Base-by-base conservation (phyloP, 2,113 vertebrate species). In the Prunella fulvescens region DNA sequence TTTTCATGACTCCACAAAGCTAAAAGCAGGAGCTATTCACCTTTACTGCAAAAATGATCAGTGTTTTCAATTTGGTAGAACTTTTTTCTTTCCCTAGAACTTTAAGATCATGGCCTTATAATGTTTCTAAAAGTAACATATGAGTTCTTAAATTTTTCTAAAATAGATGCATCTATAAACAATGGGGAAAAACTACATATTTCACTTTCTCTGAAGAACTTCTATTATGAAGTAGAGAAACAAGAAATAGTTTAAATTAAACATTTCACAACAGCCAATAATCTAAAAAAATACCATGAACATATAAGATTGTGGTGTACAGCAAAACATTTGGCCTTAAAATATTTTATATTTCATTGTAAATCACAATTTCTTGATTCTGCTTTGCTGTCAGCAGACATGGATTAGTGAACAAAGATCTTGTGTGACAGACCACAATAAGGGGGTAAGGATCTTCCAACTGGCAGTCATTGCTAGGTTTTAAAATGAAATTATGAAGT, bases 221-320 rank as follows among this genome's bases (percentile, higher is more conserved):
- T 40, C 22, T 61, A 4, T 53, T 42, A 48, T 3, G 19, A 82
- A 84, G 11, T 19, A 92, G 16, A 82, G 9, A 20, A 35, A 65
- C 53, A 80, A 77, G 22, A 73, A 91, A 70, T 39, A 24, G 5
- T 64, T 84, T 70, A 71, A 86, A 69, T 58, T 4, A 58, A 66
- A 31, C 19, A 57, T 62, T 86, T 66, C 11, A 19, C 31, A 78
- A 48, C 9, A 57, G 31, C 4, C 7, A 81, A 57, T 23, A 64
- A 66, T 44, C 73, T 45, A 31, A 20, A 19, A 73, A 64, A 28
- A 0, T 0, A 0, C 18, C 33, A 26, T 1, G 0, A 76, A 47
- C 12, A 5, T 37, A 37, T 1, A 10, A 60, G 7, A 47, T 44
- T 22, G 39, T 37, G n/a, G 10, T 29, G 23, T 31, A 66, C 37